Conservation (phyloP, 2,113 vertebrate genomes). For the Hyaena hyaena region DNA sequence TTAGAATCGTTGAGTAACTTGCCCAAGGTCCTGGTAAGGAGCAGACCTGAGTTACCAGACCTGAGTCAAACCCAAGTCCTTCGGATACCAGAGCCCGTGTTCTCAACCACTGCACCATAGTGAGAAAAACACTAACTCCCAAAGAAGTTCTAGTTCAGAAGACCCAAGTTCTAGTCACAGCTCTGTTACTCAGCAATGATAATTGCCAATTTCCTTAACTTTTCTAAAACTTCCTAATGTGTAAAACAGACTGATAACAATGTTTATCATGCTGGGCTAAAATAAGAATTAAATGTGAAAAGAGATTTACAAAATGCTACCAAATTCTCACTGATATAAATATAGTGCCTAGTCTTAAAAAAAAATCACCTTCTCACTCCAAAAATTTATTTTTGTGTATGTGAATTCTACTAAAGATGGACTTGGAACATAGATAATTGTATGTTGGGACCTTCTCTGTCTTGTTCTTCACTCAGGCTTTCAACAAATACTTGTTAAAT, state of each 20-base stretch:
- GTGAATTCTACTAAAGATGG: not conserved
- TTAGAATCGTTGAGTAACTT: not conserved
- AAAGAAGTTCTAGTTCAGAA: not conserved
- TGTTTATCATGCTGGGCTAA: not conserved
- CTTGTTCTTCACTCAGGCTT: not conserved
- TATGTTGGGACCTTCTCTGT: not conserved
- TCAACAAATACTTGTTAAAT: constrained; percentile 24
- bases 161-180: not conserved
- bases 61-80: not conserved
- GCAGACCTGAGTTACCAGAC: not conserved
- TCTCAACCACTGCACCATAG: not conserved
- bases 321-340: not conserved
- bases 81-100: not conserved
- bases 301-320: not conserved
- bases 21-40: not conserved
- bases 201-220: not conserved
- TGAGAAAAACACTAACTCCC: not conserved
- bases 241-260: not conserved
- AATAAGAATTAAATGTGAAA: not conserved
- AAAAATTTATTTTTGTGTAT: not conserved
- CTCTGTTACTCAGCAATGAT: not conserved
- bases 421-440: not conserved
- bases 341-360: not conserved
- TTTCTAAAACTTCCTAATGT: not conserved
- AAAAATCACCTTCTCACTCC: not conserved